Percentiles rank a stretch among this genome's conserved stretches.
phyloP scores from a whole-genome alignment of 2,888 invertebrate genomes.

The Leuctra nigra region DNA sequence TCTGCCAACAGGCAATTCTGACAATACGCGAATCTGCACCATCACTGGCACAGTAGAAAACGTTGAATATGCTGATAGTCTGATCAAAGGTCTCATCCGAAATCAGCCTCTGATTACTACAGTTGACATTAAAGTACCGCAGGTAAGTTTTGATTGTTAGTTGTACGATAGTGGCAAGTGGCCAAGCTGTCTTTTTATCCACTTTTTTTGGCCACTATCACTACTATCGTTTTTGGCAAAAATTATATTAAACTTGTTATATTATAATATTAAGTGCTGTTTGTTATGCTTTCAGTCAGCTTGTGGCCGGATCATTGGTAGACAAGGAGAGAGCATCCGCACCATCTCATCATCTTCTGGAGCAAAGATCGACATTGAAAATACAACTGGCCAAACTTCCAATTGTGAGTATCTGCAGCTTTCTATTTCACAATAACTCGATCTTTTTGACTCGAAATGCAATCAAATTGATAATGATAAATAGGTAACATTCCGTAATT shows the following conservation, averaged over 20 bases:
- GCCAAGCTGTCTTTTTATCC: too few relatives aligned
- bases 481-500: too few relatives aligned
- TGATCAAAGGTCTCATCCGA: slow-evolving; percentile 58
- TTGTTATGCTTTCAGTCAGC: slow-evolving; percentile 41
- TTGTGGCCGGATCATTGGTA: slow-evolving; percentile 67
- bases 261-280: background rate
- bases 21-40: slow-evolving; percentile 62
- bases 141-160: slow-evolving; percentile 32
- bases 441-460: too few relatives aligned
- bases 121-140: slow-evolving; percentile 60
- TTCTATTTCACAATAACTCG: too few relatives aligned
- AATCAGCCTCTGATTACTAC: slow-evolving; percentile 62
- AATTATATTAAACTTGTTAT: too few relatives aligned
- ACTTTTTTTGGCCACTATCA: too few relatives aligned
- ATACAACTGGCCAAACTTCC: background rate
- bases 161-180: too few relatives aligned
- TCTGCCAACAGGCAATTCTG: too few relatives aligned
- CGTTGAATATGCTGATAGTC: slow-evolving; percentile 62
- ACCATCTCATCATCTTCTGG: slow-evolving; percentile 64
- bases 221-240: too few relatives aligned
- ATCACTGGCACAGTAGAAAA: slow-evolving; percentile 62
- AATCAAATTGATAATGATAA: too few relatives aligned
- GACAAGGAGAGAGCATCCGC: slow-evolving; percentile 63
- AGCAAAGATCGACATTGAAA: slow-evolving; percentile 60
- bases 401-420: background rate